phyloP scores from a whole-genome alignment of 30 jellyfish, hydroid and myxozoan genomes.

The Sanderia malayensis region DNA sequence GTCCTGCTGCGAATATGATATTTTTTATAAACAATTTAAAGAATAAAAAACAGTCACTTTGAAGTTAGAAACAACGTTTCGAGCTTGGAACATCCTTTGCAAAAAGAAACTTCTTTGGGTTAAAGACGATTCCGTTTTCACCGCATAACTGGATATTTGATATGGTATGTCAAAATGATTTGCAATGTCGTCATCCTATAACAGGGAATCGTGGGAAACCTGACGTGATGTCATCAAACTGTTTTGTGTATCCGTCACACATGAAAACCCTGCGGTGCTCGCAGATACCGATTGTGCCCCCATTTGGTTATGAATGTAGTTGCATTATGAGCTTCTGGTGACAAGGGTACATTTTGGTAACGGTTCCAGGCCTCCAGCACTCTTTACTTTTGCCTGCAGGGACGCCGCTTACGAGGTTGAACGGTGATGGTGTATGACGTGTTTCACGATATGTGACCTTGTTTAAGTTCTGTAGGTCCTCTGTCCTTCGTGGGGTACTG shows the following conservation, averaged over 20 bases:
- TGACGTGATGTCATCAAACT: conserved; percentile 36
- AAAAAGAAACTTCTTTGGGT: conserved; percentile 21
- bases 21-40: too few species aligned
- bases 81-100: background rate
- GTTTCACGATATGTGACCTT: conserved; percentile 39
- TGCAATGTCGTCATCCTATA: conserved; percentile 23
- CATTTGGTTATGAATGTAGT: conserved; percentile 48
- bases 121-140: conserved; percentile 21
- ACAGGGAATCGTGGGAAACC: conserved; percentile 6
- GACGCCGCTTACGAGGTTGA: conserved; percentile 14
- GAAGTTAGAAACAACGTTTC: too few species aligned
- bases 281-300: conserved; percentile 34
- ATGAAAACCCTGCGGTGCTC: conserved; percentile 19
- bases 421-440: conserved; percentile 64
- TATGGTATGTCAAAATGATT: background rate
- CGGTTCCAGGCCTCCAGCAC: conserved; percentile 59
- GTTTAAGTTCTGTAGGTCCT: conserved; percentile 37
- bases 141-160: conserved; percentile 11
- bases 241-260: conserved; percentile 36
- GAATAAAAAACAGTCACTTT: background rate
- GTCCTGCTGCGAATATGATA: background rate
- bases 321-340: conserved; percentile 28
- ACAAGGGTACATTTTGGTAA: conserved; percentile 43
- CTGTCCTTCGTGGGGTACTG: conserved; percentile 53
- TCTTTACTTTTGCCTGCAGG: conserved; percentile 19